Evolutionary conservation across 2,888 invertebrate species (phyloP), one percentile per base, ranked within the genome.

Genomic region (Philonicus albiceps): DNA sequence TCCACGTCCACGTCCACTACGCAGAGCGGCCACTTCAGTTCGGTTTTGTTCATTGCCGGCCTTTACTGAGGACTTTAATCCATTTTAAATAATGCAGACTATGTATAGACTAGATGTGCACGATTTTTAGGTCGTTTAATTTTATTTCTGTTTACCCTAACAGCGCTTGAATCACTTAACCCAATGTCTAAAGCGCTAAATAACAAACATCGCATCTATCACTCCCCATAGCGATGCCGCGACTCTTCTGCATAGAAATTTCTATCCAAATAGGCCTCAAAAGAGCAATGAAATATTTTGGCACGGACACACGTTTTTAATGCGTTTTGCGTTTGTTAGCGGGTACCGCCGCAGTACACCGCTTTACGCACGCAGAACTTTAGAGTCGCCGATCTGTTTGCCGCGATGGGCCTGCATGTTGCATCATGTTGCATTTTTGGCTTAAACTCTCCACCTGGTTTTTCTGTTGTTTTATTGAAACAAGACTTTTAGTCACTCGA

Each of bases 241-340:
- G 37, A 72, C 40, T 27, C 19, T 73, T 73, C 43, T 73, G 72
- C 43, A 73, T 73, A 64, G 78, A 86, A 80, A 86, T 64, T 88
- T 88, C 87, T 43, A 88, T 88, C 88, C 88, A 87, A 88, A 88
- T 88, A 88, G 87, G 88, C 88, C 87, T 85, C 88, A 88, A 88
- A 88, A 86, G 87, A 85, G 87, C 76, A 88, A 85, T 88, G 87
- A 88, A 88, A 88, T 88, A 85, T 85, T 85, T 88, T 88, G 88
- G 88, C 88, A 88, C 85, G 34, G 7, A 37, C n/a, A 53, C n/a
- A 27, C 55, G 75, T 27, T 85, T 64, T 76, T 76, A 78, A 86
- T 86, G 86, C 86, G 64, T 86, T 76, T 86, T 78, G 22, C 30
- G 55, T 85, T 86, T n/a, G n/a, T 8, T 49, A 27, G 37, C 16